Base-by-base conservation (phyloP, 53 echinoderm and acorn worm genomes). In the Arbacia lixula region DNA sequence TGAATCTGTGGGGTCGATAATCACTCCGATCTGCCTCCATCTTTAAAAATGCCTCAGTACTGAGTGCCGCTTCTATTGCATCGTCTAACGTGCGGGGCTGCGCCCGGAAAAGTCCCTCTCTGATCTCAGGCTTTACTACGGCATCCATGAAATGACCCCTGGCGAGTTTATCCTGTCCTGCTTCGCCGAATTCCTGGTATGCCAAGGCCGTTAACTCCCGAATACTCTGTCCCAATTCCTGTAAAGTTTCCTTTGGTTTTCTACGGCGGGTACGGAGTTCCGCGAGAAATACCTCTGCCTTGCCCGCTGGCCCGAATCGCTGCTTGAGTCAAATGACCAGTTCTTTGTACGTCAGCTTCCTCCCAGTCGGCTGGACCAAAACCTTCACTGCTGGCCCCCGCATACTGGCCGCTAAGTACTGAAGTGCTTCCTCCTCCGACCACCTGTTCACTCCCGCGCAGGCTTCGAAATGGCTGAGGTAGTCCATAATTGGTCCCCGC, bases 71-170 rank as follows among this genome's bases (percentile, higher is more conserved):
- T 32, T 69, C 9, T 2, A 87, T 20, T 3, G 87, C 71, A 20
- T 87, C 81, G 36, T 87, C 81, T 31, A 81, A 67, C 11, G 51
- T 67, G 11, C 10, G 29, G 6, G 80, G 79, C 10, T 54, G 49
- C 20, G 63, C 32, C 27, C 87, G 87, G 42, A 90, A 87, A 0
- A 90, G 51, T 16, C 68, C 76, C 39, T 69, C 36, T 71, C 90
- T 65, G 8, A 81, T 71, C 6, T 83, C 68, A 3, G 57, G 53
- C n/a, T 90, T 83, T 37, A 34, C 63, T 6, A 90, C 42, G 4
- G 93, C 90, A 68, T 90, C 83, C 4, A 90, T 58, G 53, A 93
- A 88, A 83, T 93, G 86, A 14, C 87, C 82, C n/a, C 84, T 72
- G 12, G 82, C 50, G 36, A 93, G 29, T 37, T 73, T 50, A 11